These are phyloP conservation scores for Bombus waltoni DNA, from an alignment of 1,140 invertebrate genomes.

Conservation along the genomic window DNA sequence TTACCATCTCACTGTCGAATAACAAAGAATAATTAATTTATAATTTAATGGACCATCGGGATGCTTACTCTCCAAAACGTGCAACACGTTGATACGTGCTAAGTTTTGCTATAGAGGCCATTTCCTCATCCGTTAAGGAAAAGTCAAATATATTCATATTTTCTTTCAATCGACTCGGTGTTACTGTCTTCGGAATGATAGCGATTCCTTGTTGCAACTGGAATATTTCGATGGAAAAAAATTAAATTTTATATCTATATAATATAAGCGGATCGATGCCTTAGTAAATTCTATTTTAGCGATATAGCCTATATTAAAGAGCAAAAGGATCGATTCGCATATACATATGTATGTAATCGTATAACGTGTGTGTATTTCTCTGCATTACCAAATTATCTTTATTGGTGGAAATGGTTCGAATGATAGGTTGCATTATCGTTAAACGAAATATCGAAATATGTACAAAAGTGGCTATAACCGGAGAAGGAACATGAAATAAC, in stretches of 20 bases:
- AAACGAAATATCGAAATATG: neutral
- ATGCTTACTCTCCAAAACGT: conserved; percentile 62
- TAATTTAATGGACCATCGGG: neutral
- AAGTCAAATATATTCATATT: conserved; percentile 91
- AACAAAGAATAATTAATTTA: neutral
- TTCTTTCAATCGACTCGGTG: conserved; percentile 86
- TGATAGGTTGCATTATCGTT: too few relatives aligned
- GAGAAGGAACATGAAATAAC: neutral
- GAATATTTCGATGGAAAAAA: conserved; percentile 28
- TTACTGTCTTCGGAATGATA: conserved; percentile 90
- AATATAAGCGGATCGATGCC: neutral
- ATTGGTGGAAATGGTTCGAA: neutral
- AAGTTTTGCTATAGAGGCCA: conserved; percentile 71
- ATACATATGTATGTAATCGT: neutral
- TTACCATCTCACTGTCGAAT: neutral
- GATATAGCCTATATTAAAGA: too few relatives aligned
- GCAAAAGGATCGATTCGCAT: neutral
- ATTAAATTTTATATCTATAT: conserved; percentile 26
- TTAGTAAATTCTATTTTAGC: neutral
- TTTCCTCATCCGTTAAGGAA: conserved; percentile 85
- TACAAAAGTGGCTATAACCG: too few relatives aligned
- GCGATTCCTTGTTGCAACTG: conserved; percentile 71
- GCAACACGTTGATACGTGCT: conserved; percentile 69
- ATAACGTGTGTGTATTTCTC: too few relatives aligned
- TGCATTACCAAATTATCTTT: neutral